Evolutionary conservation across 2,888 invertebrate species (phyloP).

Genomic region (Tachystola acroxantha): DNA sequence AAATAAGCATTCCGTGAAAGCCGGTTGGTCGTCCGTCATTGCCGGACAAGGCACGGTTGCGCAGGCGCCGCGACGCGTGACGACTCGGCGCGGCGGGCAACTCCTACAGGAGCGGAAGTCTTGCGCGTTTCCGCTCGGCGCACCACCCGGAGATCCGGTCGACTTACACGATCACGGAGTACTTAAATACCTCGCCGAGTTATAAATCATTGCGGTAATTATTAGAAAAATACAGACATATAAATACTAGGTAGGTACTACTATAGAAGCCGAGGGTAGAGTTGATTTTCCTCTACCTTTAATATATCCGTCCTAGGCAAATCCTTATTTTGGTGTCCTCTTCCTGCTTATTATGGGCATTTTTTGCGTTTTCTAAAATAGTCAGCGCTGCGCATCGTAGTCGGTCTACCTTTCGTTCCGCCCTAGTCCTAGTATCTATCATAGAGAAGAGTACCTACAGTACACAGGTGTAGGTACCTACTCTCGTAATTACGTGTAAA

Average conservation of each 20-base stretch:
- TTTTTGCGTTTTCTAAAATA: too few relatives aligned
- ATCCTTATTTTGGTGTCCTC: too few relatives aligned
- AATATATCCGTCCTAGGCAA: too few relatives aligned
- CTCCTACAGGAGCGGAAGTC: slow-evolving; percentile 75
- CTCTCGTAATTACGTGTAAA: background rate
- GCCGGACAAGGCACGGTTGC: slow-evolving; percentile 42
- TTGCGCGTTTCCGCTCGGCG: slow-evolving; percentile 32
- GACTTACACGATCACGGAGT: slow-evolving; percentile 33
- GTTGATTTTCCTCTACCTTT: too few relatives aligned
- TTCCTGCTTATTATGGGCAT: too few relatives aligned
- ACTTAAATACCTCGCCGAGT: background rate
- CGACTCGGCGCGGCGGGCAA: slow-evolving; percentile 22
- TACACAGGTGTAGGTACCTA: background rate
- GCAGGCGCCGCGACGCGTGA: slow-evolving; percentile 49
- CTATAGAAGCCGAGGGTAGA: too few relatives aligned
- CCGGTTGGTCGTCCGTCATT: slow-evolving; percentile 24
- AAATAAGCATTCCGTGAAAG: slow-evolving; percentile 34
- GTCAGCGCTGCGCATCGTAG: too few relatives aligned
- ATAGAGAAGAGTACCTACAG: too few relatives aligned
- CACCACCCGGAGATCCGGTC: slow-evolving; percentile 67
- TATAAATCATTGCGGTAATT: background rate
- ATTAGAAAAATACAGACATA: background rate
- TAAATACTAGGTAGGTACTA: background rate
- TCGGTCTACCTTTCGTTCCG: too few relatives aligned
- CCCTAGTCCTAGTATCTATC: too few relatives aligned